phyloP scores from a whole-genome alignment of 1,140 invertebrate species.

The Hypsibius dujardini region DNA sequence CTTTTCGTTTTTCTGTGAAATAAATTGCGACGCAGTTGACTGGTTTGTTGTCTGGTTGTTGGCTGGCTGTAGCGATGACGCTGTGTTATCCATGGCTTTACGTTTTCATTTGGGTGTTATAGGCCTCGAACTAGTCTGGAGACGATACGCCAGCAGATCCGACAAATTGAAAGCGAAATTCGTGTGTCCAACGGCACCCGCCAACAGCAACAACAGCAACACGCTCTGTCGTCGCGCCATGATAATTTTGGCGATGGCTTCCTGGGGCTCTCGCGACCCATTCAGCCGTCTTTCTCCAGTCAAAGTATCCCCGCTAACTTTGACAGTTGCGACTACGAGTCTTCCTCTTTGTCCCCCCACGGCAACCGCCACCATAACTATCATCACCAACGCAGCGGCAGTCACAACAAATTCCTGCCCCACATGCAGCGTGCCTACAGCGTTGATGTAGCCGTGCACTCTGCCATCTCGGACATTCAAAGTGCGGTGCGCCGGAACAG shows the following conservation, averaged over 20 bases:
- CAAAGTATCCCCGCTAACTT: slow-evolving; percentile 1
- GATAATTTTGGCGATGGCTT: neutral
- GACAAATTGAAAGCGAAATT: slow-evolving; percentile 12
- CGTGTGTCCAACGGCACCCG: neutral
- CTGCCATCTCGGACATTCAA: neutral
- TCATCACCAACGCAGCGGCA: neutral
- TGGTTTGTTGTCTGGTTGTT: too few species aligned
- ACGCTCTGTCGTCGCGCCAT: neutral
- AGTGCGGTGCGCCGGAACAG: slow-evolving; percentile 14
- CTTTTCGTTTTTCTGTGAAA: too few species aligned
- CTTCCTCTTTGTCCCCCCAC: neutral
- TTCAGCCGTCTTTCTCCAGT: neutral
- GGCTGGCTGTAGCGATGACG: too few species aligned
- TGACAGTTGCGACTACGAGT: too few species aligned
- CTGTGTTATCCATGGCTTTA: too few species aligned
- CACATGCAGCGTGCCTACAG: slow-evolving; percentile 9
- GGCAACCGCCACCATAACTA: neutral
- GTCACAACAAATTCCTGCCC: neutral
- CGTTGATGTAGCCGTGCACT: neutral
- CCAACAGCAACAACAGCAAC: too few species aligned
- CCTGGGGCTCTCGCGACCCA: neutral
- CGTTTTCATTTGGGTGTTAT: too few species aligned
- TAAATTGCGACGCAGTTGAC: too few species aligned
- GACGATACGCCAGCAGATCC: slow-evolving; percentile 13
- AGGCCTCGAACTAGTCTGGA: slow-evolving; percentile 7